Percentiles rank a stretch among this genome's conserved stretches.
These are phyloP conservation scores for Drosophila basisetae DNA, from an alignment of 2,888 invertebrate genomes.

Conservation along the genomic window DNA sequence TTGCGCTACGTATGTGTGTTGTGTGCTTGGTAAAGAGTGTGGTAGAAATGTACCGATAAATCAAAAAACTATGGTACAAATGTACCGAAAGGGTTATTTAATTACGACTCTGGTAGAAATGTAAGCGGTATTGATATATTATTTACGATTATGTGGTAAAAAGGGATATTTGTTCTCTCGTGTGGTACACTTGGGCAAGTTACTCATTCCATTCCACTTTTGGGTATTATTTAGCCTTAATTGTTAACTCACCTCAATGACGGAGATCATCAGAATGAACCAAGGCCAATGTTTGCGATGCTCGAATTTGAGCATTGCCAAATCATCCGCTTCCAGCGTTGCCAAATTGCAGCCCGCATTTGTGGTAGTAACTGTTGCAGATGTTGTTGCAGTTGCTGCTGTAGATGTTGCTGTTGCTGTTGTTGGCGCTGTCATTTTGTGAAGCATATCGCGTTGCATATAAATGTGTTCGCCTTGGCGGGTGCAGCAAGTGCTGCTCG, in stretches of 20 bases:
- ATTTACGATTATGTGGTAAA: not conserved
- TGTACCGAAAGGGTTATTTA: not conserved
- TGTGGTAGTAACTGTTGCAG: slow-evolving; percentile 28
- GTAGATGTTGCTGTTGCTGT: slow-evolving; percentile 24
- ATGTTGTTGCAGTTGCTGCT: slow-evolving; percentile 14
- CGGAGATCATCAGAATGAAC: slow-evolving; percentile 82
- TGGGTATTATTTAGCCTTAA: not conserved
- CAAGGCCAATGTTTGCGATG: slow-evolving; percentile 82
- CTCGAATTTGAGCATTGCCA: slow-evolving; percentile 74
- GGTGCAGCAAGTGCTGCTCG: slow-evolving; percentile 83
- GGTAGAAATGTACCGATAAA: not conserved
- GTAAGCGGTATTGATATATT: too few relatives aligned
- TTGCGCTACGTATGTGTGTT: not conserved
- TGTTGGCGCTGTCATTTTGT: slow-evolving; percentile 35
- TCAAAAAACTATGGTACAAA: not conserved
- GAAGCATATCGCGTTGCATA: slow-evolving; percentile 73
- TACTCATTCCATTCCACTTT: not conserved
- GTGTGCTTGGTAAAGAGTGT: not conserved
- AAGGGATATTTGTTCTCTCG: not conserved
- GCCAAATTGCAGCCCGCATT: slow-evolving; percentile 32
- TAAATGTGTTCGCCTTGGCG: slow-evolving; percentile 82
- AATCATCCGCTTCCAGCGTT: slow-evolving; percentile 57
- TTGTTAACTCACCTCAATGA: slow-evolving; percentile 80
- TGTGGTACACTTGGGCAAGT: not conserved
- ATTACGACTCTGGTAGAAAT: not conserved